Base-by-base conservation (phyloP, 2,113 vertebrate species). In the Pogonocichla stellata region DNA sequence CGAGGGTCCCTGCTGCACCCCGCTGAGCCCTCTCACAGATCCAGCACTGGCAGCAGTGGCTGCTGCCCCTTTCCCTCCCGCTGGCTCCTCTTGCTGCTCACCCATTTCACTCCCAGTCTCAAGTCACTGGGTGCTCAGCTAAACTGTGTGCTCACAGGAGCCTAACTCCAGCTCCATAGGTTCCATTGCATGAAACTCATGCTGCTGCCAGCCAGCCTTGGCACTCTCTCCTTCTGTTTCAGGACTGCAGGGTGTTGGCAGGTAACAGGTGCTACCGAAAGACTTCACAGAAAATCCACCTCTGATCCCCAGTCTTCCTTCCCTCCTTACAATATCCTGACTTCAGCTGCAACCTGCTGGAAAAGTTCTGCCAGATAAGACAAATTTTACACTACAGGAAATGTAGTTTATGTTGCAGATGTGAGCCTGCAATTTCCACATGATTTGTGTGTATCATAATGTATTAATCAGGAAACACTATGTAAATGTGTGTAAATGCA, bases 401-500 rank as follows among this genome's bases (percentile, higher is more conserved):
- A 86, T 34, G 24, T 80, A 84, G 75, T 42, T 88, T 64, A 36
- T 70, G 78, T 69, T 90, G 75, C 80, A 92, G 84, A 88, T 66
- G 42, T 57, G 38, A 92, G 51, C 47, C 79, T 88, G 69, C 36
- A 86, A 92, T 88, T 93, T 90, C 84, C 74, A 88, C 65, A 33
- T 70, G 56, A 93, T 80, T 90, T 88, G 82, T 81, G 74, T 91
- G 94, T 66, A 73, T 92, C 86, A 69, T 67, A 87, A 88, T 65
- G 74, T 77, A 66, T 91, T 95, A 86, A 94, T 92, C 81, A 86
- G 75, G 92, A 94, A 81, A 91, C 67, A 36, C 66, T 90, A 94
- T 83, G 88, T 91, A 95, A 96, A 96, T 92, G 80, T 92, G 71
- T 93, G 66, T 86, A 94, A 97, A 96, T 93, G 93, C 58, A 94